Evolutionary conservation across 2,797 vertebrate species (phyloP), one percentile per base, ranked within the genome.

Genomic region (Molossus molossus): DNA sequence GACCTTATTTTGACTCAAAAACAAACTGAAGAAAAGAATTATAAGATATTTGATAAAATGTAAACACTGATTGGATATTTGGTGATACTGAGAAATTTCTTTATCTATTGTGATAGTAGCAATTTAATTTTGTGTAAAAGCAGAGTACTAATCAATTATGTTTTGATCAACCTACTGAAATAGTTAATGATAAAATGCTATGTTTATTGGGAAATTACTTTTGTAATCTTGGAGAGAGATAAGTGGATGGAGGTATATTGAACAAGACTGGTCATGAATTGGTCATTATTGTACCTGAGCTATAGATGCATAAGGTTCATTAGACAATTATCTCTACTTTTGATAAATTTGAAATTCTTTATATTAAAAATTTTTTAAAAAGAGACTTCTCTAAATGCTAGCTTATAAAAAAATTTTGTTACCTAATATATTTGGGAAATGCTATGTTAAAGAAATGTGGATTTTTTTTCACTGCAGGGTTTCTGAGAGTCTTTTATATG

Each of bases 381-480:
- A 79, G 62, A 64, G 6, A 27, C 10, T 40, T 75, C 25, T 76
- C 18, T 12, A 87, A 75, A 58, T 72, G 23, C 25, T 72, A 77
- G 1, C 12, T 21, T 65, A 91, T 65, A 57, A 94, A n/a, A 57
- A 84, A 85, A 33, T 50, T 69, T 13, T 58, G 9, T 70, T 81
- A 67, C 21, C n/a, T 23, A 82, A 75, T 75, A 50, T 86, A 8
- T 37, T 62, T 73, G 3, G 37, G 6, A 86, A 75, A 87, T 58
- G 20, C 5, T 33, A 0, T 58, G 7, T 33, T 67, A 70, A 86
- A 55, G 9, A 72, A 79, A 81, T 55, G 40, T 75, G 25, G 57
- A 62, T 82, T n/a, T 53, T 90, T 90, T 82, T 83, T 67, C 67
- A 72, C 33, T 90, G 15, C 15, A 72, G 73, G 25, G 57, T 64